Evolutionary conservation across 1,140 invertebrate genomes (phyloP).

Genomic region (Trichonephila inaurata): DNA sequence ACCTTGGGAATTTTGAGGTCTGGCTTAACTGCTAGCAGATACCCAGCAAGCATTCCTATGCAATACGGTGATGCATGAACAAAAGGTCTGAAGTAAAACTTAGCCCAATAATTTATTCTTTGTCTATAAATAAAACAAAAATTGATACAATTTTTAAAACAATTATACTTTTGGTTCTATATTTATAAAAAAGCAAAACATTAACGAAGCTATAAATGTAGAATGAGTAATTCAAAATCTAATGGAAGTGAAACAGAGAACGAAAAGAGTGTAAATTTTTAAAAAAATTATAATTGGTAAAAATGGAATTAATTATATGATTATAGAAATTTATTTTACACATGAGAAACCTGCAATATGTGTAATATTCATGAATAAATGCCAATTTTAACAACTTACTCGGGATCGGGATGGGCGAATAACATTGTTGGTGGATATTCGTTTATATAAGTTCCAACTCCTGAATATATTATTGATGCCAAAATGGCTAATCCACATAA

Average conservation of each 20-base stretch:
- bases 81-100: constrained; percentile 77
- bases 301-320: no score
- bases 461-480: constrained; percentile 63
- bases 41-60: constrained; percentile 75
- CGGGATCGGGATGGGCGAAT: constrained; percentile 77
- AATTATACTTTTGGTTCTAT: neutral
- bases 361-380: no score
- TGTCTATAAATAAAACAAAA: constrained; percentile 40
- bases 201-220: no score
- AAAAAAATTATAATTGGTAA: no score
- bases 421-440: constrained; percentile 75
- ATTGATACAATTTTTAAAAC: neutral
- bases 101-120: constrained; percentile 63
- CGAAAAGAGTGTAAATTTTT: no score
- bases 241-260: no score
- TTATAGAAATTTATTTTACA: no score
- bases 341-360: no score
- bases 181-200: no score
- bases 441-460: constrained; percentile 67
- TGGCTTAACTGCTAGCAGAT: constrained; percentile 66
- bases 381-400: constrained; percentile 45
- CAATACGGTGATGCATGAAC: constrained; percentile 77
- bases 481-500: constrained; percentile 23
- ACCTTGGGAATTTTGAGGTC: constrained; percentile 52
- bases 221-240: no score